Percentiles rank a stretch among this genome's conserved stretches.
phyloP scores from a whole-genome alignment of 2,888 invertebrate genomes.

The Keiferia lycopersicella region DNA sequence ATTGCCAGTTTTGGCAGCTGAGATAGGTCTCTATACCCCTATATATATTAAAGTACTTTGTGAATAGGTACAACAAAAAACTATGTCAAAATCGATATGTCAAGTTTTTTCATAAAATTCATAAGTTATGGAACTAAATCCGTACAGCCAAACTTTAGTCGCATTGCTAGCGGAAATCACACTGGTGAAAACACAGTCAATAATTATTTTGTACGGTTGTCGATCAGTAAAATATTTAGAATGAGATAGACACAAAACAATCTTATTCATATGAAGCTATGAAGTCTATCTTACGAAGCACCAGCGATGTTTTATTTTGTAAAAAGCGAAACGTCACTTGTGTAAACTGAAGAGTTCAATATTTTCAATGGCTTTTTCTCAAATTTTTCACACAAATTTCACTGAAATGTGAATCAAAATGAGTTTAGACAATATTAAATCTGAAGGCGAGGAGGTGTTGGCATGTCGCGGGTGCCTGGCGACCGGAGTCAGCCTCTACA shows the following conservation, averaged over 20 bases:
- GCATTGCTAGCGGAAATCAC: too few species aligned
- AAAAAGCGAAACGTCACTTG: neutral
- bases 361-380: neutral
- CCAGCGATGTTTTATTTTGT: neutral
- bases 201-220: too few species aligned
- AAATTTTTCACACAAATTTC: neutral
- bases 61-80: too few species aligned
- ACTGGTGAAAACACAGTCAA: too few species aligned
- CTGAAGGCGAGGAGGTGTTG: neutral
- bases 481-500: neutral
- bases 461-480: constrained; percentile 14
- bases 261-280: too few species aligned
- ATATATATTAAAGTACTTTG: too few species aligned
- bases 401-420: neutral
- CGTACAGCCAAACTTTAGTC: neutral
- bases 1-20: too few species aligned
- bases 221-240: neutral
- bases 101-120: neutral
- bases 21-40: too few species aligned
- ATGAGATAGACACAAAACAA: neutral
- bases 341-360: constrained; percentile 1
- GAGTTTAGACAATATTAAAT: constrained; percentile 5
- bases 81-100: neutral
- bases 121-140: neutral
- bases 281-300: neutral